Conservation (phyloP, 2,888 invertebrate genomes). For the Ommatoiulus sabulosus region DNA sequence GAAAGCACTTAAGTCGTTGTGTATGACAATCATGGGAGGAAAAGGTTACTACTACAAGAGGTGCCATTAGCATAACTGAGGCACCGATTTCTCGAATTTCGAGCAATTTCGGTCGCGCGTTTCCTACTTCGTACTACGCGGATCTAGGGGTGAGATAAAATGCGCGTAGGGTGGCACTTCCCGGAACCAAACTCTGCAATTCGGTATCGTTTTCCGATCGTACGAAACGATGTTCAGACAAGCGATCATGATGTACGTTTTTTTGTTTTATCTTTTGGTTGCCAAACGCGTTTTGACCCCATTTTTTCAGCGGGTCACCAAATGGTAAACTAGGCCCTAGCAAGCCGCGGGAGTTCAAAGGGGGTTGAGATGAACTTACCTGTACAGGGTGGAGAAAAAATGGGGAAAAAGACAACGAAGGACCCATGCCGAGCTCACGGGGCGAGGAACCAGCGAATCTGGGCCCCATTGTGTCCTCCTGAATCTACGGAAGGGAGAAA, state of each 20-base stretch:
- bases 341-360: neutral
- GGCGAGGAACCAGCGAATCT: neutral
- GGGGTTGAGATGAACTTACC: neutral
- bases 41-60: neutral
- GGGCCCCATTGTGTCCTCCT: neutral
- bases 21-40: neutral
- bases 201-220: conserved; percentile 18
- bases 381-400: conserved; percentile 30
- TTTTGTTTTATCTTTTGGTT: neutral
- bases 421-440: neutral
- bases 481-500: neutral
- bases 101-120: neutral
- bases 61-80: neutral
- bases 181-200: conserved; percentile 15
- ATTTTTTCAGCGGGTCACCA: neutral
- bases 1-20: neutral
- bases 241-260: neutral
- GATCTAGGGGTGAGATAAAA: neutral
- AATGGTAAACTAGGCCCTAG: conserved; percentile 12
- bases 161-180: neutral
- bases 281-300: neutral
- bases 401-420: neutral
- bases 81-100: neutral
- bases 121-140: neutral
- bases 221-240: neutral